Base-by-base conservation (phyloP, 2,888 invertebrate species). In the Clepsis dumicolana region DNA sequence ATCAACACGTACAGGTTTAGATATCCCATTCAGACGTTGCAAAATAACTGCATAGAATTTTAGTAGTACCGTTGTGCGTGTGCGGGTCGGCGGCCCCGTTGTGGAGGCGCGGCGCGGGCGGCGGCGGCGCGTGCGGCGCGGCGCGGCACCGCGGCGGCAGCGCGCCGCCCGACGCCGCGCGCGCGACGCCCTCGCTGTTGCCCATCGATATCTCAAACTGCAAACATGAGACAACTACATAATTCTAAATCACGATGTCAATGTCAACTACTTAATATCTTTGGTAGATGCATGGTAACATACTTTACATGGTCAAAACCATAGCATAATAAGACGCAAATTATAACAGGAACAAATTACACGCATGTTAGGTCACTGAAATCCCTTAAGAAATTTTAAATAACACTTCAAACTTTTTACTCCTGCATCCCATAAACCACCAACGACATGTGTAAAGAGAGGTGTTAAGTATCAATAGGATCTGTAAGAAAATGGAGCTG, bases 201-300 rank as follows among this genome's bases (percentile, higher is more conserved):
- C 87, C 90, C 75, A 86, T 84, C 71, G 77, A 75, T 54, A 88
- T 71, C 61, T 72, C 70, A 72, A 86, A 75, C 87, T 86, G 81
- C 62, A 67, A 41, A 24, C 41, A 70, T 14, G 10, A 25, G 1
- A 2, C 52, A 14, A 5, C 35, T 7, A 1, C 12, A 10, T 35
- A 35, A 10, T 10, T 1, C n/a, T n/a, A n/a, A 35, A 4, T 10
- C 8, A 35, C 35, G 35, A 3, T 29, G n/a, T 29, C 29, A 4
- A 7, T 29, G 4, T 29, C 29, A 7, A 29, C n/a, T n/a, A n/a
- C n/a, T n/a, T n/a, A 29, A 29, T 3, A 7, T 29, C 29, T 29
- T 29, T 29, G 29, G 7, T 4, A 3, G 29, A n/a, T n/a, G n/a
- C n/a, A n/a, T n/a, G n/a, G n/a, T n/a, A n/a, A n/a, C n/a, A n/a